phyloP scores from a whole-genome alignment of 2,888 invertebrate genomes.

The Stegophylla sp. region DNA sequence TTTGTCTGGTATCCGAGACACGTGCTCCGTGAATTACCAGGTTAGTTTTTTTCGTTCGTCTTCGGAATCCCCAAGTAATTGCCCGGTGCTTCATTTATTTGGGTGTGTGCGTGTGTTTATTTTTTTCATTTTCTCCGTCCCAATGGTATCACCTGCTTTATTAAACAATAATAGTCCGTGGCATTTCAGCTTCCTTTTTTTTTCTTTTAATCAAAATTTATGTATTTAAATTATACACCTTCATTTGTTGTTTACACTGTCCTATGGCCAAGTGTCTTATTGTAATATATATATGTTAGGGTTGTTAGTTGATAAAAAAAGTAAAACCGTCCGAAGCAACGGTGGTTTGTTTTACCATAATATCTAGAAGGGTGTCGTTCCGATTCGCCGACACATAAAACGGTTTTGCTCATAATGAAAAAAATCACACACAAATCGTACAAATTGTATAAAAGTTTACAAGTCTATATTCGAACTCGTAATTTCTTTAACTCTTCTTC shows the following conservation, averaged over 20 bases:
- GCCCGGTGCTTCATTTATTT: slow-evolving; percentile 49
- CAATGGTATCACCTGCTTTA: slow-evolving; percentile 42
- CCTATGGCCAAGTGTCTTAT: not conserved
- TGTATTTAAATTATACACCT: slow-evolving; percentile 32
- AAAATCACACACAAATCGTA: too few relatives aligned
- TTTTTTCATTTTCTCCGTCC: not conserved
- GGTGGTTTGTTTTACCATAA: too few relatives aligned
- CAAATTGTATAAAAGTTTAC: too few relatives aligned
- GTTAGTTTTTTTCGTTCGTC: slow-evolving; percentile 42
- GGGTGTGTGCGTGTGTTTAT: not conserved
- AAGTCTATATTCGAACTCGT: too few relatives aligned
- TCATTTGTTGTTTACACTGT: slow-evolving; percentile 2
- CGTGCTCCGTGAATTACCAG: slow-evolving; percentile 58
- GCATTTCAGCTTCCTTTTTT: slow-evolving; percentile 14
- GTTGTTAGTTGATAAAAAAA: too few relatives aligned
- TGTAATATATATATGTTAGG: too few relatives aligned
- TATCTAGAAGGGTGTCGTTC: too few relatives aligned
- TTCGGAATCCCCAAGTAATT: slow-evolving; percentile 51
- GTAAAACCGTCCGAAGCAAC: too few relatives aligned
- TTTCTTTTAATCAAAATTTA: not conserved
- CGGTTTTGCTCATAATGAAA: too few relatives aligned
- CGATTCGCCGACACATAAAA: too few relatives aligned
- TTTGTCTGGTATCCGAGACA: slow-evolving; percentile 54
- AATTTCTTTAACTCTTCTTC: too few relatives aligned
- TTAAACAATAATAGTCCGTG: slow-evolving; percentile 29